A percentile compares a stretch with the other conserved stretches of the same genome.
Conservation (phyloP, 2,888 invertebrate genomes). For the Perithous albicinctus region DNA sequence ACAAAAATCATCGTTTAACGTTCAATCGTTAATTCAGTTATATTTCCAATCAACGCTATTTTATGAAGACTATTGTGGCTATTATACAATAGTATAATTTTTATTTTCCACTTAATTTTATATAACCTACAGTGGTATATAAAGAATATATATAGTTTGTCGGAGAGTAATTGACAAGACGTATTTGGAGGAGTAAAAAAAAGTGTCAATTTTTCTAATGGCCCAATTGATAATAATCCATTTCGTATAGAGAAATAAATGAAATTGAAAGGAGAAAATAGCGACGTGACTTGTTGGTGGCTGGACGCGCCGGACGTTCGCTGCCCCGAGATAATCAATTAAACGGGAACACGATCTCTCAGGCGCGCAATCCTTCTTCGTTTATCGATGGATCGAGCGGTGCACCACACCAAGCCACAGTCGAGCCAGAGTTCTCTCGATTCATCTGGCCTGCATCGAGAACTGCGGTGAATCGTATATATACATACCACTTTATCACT, state of each 20-base stretch:
- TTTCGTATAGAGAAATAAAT: slow-evolving; percentile 53
- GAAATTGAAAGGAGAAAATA: slow-evolving; percentile 46
- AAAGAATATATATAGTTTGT: no score
- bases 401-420: slow-evolving; percentile 10
- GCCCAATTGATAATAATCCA: not conserved
- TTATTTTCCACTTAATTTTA: no score
- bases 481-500: not conserved
- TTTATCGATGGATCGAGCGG: slow-evolving; percentile 59
- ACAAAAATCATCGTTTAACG: no score
- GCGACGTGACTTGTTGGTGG: slow-evolving; percentile 37
- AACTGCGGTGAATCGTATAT: slow-evolving; percentile 1
- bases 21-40: no score
- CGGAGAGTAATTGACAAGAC: no score
- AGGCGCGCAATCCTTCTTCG: slow-evolving; percentile 65
- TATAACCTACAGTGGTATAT: no score
- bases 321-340: slow-evolving; percentile 64
- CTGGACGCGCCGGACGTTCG: slow-evolving; percentile 53
- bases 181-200: no score
- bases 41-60: no score
- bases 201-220: no score
- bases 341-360: slow-evolving; percentile 64
- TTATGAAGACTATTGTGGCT: no score
- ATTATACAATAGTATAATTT: no score
- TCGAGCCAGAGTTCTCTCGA: slow-evolving; percentile 51
- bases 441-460: slow-evolving; percentile 44